phyloP scores from a whole-genome alignment of 1,140 invertebrate genomes.

The Rhagoletis zephyria region DNA sequence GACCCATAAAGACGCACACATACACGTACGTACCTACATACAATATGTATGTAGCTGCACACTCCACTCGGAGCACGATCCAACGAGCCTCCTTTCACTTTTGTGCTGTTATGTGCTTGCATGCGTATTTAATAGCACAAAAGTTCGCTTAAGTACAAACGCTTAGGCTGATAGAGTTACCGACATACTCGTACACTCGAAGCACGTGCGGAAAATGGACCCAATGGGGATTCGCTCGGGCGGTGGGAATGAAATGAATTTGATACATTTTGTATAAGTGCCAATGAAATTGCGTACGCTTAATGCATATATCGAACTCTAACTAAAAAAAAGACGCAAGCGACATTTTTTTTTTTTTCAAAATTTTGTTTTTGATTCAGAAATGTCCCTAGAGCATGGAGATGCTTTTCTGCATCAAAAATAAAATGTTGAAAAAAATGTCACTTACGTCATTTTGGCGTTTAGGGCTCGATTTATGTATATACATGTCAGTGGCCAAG shows the following conservation, averaged over 20 bases:
- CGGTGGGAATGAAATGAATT: background rate
- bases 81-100: background rate
- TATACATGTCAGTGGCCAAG: too few species aligned
- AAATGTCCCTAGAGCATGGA: too few species aligned
- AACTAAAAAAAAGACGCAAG: too few species aligned
- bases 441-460: too few species aligned
- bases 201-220: background rate
- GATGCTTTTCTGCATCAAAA: too few species aligned
- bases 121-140: conserved; percentile 27
- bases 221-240: background rate
- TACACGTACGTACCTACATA: background rate
- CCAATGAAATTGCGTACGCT: too few species aligned
- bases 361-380: too few species aligned
- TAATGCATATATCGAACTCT: too few species aligned
- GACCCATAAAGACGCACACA: background rate
- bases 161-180: background rate
- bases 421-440: too few species aligned
- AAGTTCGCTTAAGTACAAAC: background rate
- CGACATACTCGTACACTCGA: background rate
- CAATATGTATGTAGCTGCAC: background rate
- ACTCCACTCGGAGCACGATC: background rate
- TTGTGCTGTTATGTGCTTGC: conserved; percentile 23
- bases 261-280: background rate
- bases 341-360: too few species aligned
- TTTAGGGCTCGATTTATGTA: too few species aligned